phyloP scores from a whole-genome alignment of 2,113 vertebrate species.

The Tricholaema leucomelas region DNA sequence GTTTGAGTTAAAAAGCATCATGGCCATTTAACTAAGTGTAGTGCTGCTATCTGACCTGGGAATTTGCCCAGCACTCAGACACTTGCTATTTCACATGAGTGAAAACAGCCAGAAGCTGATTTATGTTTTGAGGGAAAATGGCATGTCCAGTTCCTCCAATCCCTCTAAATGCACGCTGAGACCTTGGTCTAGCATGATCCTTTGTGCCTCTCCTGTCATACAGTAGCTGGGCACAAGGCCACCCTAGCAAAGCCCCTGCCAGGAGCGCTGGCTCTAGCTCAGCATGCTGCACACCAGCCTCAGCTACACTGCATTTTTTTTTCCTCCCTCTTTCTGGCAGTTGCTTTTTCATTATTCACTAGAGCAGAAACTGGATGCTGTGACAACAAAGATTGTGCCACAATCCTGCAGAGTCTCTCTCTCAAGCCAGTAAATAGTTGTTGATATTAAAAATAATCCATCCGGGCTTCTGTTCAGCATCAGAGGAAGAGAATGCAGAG shows the following conservation, averaged over 20 bases:
- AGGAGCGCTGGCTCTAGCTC: background rate
- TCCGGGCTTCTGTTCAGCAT: background rate
- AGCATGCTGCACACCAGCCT: background rate
- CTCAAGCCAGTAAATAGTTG: conserved; percentile 1
- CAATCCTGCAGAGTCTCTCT: background rate
- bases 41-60: background rate
- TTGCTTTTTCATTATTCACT: background rate
- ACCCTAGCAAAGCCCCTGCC: background rate
- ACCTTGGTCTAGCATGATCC: background rate
- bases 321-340: background rate
- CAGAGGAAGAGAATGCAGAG: background rate
- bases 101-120: background rate
- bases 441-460: conserved; percentile 30
- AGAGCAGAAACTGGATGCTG: background rate
- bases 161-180: background rate
- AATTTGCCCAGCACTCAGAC: background rate
- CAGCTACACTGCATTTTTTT: background rate
- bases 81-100: background rate
- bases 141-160: background rate
- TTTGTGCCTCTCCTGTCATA: background rate
- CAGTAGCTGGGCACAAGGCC: background rate
- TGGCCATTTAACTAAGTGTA: background rate
- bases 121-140: background rate
- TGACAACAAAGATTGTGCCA: background rate
- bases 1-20: conserved; percentile 29